These are phyloP conservation scores for Pollenia griseotomentosa DNA, from an alignment of 2,888 invertebrate genomes.

Conservation along the genomic window DNA sequence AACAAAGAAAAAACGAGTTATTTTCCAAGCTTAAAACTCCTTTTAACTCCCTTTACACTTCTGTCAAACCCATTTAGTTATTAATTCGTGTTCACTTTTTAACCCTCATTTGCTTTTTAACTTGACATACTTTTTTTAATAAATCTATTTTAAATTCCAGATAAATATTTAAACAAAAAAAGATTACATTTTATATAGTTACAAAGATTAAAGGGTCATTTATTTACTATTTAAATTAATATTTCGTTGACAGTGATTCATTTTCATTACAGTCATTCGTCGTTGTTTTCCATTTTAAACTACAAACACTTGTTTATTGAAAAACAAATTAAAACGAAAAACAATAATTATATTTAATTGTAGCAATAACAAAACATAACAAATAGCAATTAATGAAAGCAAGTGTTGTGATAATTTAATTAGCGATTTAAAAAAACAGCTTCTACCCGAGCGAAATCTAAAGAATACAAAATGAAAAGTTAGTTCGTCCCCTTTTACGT, in stretches of 20 bases:
- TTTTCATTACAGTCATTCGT: neutral
- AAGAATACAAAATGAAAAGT: too few species aligned
- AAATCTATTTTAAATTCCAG: neutral
- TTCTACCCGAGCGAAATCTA: neutral
- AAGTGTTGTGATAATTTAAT: conserved; percentile 49
- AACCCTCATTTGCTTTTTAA: too few species aligned
- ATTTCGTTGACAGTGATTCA: conserved; percentile 8
- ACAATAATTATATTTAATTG: conserved; percentile 43
- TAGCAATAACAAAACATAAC: neutral
- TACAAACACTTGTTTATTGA: conserved; percentile 20
- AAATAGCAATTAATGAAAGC: conserved; percentile 14
- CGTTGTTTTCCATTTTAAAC: neutral
- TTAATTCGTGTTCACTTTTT: too few species aligned
- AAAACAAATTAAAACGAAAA: conserved; percentile 39
- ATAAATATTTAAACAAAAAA: conserved; percentile 10
- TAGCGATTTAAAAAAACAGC: conserved; percentile 17
- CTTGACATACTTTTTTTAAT: conserved; percentile 16
- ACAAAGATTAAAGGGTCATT: conserved; percentile 16
- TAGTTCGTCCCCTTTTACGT: too few species aligned
- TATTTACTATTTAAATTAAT: neutral
- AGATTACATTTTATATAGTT: neutral
- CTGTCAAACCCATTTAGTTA: neutral
- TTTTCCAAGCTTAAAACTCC: too few species aligned
- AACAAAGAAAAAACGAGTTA: too few species aligned
- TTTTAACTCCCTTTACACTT: too few species aligned